Percentiles rank a stretch among this genome's conserved stretches.
Evolutionary conservation across 2,888 invertebrate genomes (phyloP).

Genomic region (Papilio gigon): DNA sequence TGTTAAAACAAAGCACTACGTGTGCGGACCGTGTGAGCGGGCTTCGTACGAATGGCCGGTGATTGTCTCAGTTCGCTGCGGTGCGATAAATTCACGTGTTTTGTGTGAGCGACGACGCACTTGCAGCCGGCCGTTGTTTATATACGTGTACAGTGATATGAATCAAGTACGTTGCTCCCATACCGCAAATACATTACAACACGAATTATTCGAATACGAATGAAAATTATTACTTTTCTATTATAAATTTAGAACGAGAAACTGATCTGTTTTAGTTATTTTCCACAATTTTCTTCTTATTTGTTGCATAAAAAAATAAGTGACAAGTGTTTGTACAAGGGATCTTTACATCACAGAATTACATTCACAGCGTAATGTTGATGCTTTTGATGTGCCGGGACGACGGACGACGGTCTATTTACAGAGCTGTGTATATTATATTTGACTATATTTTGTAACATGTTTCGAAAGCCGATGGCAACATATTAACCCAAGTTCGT

Average conservation of each 20-base stretch:
- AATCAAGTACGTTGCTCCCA: conserved; percentile 31
- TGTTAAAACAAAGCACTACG: neutral
- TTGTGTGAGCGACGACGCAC: conserved; percentile 9
- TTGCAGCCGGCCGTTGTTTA: conserved; percentile 12
- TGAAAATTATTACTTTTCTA: neutral
- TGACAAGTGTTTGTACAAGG: conserved; percentile 3
- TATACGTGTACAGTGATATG: conserved; percentile 11
- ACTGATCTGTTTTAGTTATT: neutral
- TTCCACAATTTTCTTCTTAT: neutral
- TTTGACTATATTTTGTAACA: neutral
- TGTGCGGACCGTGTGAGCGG: neutral
- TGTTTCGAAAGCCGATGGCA: neutral
- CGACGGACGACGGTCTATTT: conserved; percentile 9
- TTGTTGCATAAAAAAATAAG: neutral
- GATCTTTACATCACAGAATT: conserved; percentile 3
- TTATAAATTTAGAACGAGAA: neutral
- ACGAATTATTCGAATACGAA: neutral
- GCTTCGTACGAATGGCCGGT: conserved; percentile 6
- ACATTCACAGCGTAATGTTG: neutral
- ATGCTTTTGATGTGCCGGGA: neutral
- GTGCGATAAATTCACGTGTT: conserved; percentile 21
- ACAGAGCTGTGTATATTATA: neutral
- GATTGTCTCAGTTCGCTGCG: neutral
- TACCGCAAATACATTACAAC: neutral
- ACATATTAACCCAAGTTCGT: neutral